A percentile compares a stretch with the other conserved stretches of the same genome.
phyloP scores from a whole-genome alignment of 2,888 invertebrate species.

The Plutella xylostella region DNA sequence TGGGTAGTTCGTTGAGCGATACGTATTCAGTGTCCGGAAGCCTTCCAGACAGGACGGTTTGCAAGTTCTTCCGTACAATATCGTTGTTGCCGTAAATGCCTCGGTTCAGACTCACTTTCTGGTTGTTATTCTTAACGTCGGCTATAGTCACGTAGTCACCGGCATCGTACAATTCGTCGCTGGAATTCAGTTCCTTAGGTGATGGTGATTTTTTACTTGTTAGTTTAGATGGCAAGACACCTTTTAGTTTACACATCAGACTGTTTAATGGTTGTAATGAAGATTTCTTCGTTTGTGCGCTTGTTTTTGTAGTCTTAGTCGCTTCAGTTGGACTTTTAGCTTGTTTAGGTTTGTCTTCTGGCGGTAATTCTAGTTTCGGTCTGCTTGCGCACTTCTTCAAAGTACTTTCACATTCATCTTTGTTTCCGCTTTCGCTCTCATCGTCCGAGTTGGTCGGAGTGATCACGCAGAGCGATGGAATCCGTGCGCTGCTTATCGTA shows the following conservation, averaged over 20 bases:
- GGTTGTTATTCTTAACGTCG: conserved; percentile 84
- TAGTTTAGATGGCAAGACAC: conserved; percentile 68
- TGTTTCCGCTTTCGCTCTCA: conserved; percentile 70
- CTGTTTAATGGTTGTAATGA: conserved; percentile 75
- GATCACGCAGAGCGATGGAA: conserved; percentile 93
- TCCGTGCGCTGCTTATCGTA: conserved; percentile 86
- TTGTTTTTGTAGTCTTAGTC: no score
- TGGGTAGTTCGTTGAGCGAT: conserved; percentile 83
- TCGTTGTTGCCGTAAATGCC: conserved; percentile 75
- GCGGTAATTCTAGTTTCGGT: conserved; percentile 52
- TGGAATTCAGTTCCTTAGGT: conserved; percentile 49
- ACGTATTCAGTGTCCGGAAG: conserved; percentile 81
- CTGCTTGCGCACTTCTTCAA: conserved; percentile 33
- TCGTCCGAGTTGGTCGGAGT: conserved; percentile 91
- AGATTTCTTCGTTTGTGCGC: conserved; percentile 35
- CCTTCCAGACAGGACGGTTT: conserved; percentile 71
- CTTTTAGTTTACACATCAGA: conserved; percentile 79
- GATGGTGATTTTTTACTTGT: conserved; percentile 62
- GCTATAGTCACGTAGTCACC: conserved; percentile 91
- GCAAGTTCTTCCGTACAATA: conserved; percentile 73
- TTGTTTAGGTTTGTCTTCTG: conserved; percentile 41
- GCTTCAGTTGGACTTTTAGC: no score
- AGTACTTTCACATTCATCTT: conserved; percentile 29
- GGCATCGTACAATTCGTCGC: conserved; percentile 69
- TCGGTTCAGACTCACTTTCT: conserved; percentile 61